These are phyloP conservation scores for Liparis tanakae DNA, from an alignment of 2,797 vertebrate species.

Conservation along the genomic window DNA sequence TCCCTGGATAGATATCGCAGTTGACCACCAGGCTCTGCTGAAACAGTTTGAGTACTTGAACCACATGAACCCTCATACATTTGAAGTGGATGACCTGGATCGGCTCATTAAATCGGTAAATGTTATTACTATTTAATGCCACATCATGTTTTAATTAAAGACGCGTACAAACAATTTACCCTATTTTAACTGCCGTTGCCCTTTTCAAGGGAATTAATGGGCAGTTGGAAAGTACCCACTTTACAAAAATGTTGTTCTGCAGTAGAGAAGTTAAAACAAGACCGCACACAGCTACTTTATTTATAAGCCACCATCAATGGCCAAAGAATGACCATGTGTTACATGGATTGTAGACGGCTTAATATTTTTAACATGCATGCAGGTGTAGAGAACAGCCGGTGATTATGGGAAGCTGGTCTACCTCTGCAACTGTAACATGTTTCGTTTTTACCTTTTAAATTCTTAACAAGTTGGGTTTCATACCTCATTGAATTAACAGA, in stretches of 20 bases:
- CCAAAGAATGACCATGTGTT: neutral
- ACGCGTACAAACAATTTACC: neutral
- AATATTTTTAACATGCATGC: neutral
- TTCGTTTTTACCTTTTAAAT: neutral
- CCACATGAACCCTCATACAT: conserved; percentile 96
- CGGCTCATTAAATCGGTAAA: conserved; percentile 95
- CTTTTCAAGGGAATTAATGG: neutral
- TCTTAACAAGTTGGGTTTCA: neutral
- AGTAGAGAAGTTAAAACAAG: neutral
- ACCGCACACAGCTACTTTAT: neutral
- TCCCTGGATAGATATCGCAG: conserved; percentile 83
- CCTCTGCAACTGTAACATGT: neutral
- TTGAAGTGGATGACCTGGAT: conserved; percentile 96
- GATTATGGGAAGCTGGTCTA: neutral
- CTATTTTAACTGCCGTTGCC: neutral
- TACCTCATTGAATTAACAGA: neutral
- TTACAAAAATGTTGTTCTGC: neutral
- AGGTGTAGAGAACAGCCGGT: neutral
- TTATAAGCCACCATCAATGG: neutral
- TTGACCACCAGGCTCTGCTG: conserved; percentile 93
- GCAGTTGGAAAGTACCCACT: neutral
- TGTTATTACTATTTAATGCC: conserved; percentile 13
- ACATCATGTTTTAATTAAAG: neutral
- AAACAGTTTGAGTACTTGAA: conserved; percentile 98
- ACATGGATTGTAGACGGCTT: neutral